Percentiles rank a stretch among this genome's conserved stretches.
These are phyloP conservation scores for Stomatorhinus ivindoensis DNA, from an alignment of 2,113 vertebrate genomes.

Conservation along the genomic window DNA sequence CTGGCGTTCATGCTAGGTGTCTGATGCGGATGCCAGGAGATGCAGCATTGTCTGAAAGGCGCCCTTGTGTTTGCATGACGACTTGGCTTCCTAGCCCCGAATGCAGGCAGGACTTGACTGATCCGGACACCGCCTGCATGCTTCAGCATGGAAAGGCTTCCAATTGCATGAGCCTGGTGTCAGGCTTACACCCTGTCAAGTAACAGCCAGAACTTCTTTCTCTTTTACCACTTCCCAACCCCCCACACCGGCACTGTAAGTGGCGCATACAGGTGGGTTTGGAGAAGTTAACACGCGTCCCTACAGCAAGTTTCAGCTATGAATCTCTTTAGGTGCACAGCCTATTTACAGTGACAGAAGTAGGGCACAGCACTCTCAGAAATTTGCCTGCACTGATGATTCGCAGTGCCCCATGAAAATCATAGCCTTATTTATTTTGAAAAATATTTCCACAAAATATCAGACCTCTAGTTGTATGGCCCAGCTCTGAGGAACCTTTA, in stretches of 20 bases:
- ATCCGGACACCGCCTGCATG: conserved; percentile 56
- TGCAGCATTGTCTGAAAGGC: background rate
- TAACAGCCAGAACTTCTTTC: conserved; percentile 69
- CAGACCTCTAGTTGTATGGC: background rate
- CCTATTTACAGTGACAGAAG: conserved; percentile 20
- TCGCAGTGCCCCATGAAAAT: background rate
- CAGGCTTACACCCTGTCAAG: conserved; percentile 49
- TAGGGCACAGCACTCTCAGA: background rate
- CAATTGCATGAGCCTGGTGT: conserved; percentile 58
- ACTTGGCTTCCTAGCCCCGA: conserved; percentile 40
- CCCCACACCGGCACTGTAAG: conserved; percentile 61
- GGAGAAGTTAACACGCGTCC: conserved; percentile 46
- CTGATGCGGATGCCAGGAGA: background rate
- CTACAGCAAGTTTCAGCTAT: conserved; percentile 38
- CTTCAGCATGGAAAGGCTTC: conserved; percentile 49
- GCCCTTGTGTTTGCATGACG: conserved; percentile 58
- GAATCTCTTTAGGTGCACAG: background rate
- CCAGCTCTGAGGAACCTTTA: background rate
- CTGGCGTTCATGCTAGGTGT: background rate
- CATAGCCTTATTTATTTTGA: background rate
- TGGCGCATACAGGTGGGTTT: conserved; percentile 68
- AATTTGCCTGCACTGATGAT: background rate
- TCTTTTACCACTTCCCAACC: conserved; percentile 55
- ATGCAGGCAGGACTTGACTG: conserved; percentile 25
- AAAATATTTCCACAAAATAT: background rate